Evolutionary conservation across 2,113 vertebrate genomes (phyloP).

Genomic region (Pedetes capensis): DNA sequence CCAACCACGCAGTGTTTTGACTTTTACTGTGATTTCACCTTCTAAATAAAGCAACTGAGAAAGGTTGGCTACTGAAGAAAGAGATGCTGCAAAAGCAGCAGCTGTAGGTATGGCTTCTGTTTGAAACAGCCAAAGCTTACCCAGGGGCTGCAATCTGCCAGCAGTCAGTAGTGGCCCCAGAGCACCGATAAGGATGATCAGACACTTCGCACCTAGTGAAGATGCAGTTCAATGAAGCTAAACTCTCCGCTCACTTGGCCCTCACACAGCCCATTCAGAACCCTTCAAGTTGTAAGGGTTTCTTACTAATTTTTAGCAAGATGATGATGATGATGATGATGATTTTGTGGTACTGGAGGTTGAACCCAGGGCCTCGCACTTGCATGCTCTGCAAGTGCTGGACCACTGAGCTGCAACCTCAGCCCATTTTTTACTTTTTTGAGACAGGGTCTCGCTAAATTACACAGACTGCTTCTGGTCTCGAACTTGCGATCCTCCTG

Average conservation of each 20-base stretch:
- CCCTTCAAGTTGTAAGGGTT: background rate
- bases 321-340: too few relatives aligned
- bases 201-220: background rate
- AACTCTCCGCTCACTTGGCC: background rate
- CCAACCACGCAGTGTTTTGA: background rate
- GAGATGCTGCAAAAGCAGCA: background rate
- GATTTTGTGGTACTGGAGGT: too few relatives aligned
- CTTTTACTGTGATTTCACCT: background rate
- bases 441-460: too few relatives aligned
- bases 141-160: background rate
- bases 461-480: too few relatives aligned
- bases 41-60: background rate
- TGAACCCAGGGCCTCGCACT: too few relatives aligned
- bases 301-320: conserved; percentile 29
- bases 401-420: too few relatives aligned
- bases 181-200: background rate
- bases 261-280: background rate
- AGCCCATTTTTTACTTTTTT: too few relatives aligned
- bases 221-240: too few relatives aligned
- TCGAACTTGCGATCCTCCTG: too few relatives aligned
- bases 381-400: too few relatives aligned
- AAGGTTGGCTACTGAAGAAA: background rate
- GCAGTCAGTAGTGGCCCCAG: too few relatives aligned
- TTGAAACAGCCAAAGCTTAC: background rate
- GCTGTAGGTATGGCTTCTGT: background rate